Evolutionary conservation across 2,797 vertebrate genomes (phyloP), one percentile per base, ranked within the genome.

Genomic region (Chrysocyon brachyurus): DNA sequence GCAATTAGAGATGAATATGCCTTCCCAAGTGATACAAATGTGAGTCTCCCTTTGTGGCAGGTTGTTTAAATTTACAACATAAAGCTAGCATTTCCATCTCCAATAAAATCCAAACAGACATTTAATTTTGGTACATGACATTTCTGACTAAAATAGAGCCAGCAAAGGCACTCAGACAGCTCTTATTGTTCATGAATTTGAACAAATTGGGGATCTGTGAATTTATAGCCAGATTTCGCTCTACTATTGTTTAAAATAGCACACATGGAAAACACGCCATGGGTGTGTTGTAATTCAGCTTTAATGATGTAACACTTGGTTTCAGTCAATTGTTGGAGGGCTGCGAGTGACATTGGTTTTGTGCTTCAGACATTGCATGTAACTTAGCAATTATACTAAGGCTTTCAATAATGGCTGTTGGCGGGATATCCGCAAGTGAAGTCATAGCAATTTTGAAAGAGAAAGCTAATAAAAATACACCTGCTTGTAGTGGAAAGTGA

Each of bases 381-480:
- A 98, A 98, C 98, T 96, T 97, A 98, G 98, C 99, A 99, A 99
- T 99, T 99, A 99, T 97, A 97, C 98, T 95, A 98, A 97, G 97
- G 98, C 98, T 98, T 99, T 98, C 98, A 98, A 98, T 99, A 99
- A 99, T 98, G 98, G 98, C 82, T 98, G 98, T 98, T 99, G 98
- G 98, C 98, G 94, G 98, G 98, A 98, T 99, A 98, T 98, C 98
- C 97, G 97, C 96, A 96, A 98, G 97, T 99, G 99, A 99, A 99
- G 98, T 99, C 98, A 99, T 99, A 98, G 98, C 98, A 98, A 98
- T 99, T 99, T 99, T 98, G 98, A 98, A 98, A 98, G 98, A 98
- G 98, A 97, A 98, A 97, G 95, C 98, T 99, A 98, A 99, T 99
- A 99, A 99, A 99, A 99, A 99, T 99, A 98, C 99, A 99, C 99